Base-by-base conservation (phyloP, 2,797 vertebrate species). In the Acanthis flammea region DNA sequence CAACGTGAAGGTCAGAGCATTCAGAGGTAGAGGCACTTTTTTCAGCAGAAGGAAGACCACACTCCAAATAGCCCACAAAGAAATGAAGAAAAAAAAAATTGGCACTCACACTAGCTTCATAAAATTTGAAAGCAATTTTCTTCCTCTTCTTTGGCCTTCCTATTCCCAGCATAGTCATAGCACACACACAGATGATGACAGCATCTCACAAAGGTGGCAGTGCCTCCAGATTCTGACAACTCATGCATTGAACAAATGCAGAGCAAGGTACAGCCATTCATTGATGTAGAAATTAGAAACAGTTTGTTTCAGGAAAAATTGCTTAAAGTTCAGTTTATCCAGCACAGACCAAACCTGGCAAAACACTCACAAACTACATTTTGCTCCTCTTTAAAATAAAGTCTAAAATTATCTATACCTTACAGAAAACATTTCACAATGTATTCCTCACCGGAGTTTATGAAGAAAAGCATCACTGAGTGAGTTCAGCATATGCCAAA, bases 401-500 rank as follows among this genome's bases (percentile, higher is more conserved):
- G 31, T 51, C 73, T 91, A 91, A 91, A 92, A 96, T 89, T 83
- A 94, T 94, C 53, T 80, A 74, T 71, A 85, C 65, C 82, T 96
- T 93, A 78, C 37, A 95, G 94, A 95, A 92, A 86, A 76, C 61
- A 94, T 77, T 87, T 88, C 58, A 81, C 77, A 75, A 73, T 84
- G 77, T 39, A 70, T 78, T 57, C 61, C 87, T 90, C 86, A 67
- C 4, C 92, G 67, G 85, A 94, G 30, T 68, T 92, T 51, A 77
- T 65, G 77, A 94, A 85, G 55, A 73, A 92, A 90, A 75, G 82
- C 66, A 91, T 68, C 91, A 82, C 92, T 88, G 91, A 92, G 78
- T 33, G 95, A 90, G 81, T 88, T 88, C 86, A 71, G 83, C 79
- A 85, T 92, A 93, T 94, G 95, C 71, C 95, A 94, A 91, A 96